phyloP scores from a whole-genome alignment of 2,888 invertebrate genomes.

The Acleris sparsana region DNA sequence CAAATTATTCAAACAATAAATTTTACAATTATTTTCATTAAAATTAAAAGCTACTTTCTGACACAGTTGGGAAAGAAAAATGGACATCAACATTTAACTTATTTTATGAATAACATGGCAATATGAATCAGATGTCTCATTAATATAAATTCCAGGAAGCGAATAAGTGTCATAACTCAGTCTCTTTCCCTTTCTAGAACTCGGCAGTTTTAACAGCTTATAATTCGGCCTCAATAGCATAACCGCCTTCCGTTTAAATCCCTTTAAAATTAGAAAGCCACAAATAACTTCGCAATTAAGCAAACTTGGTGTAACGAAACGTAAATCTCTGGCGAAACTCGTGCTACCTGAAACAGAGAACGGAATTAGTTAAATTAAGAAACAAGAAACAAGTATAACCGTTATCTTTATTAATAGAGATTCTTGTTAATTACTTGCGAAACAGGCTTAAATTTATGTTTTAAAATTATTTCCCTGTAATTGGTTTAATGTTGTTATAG shows the following conservation, averaged over 20 bases:
- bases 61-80: too few relatives aligned
- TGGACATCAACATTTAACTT: too few relatives aligned
- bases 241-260: neutral
- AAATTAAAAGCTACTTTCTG: too few relatives aligned
- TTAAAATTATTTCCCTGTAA: neutral
- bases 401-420: slow-evolving; percentile 1
- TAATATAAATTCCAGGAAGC: too few relatives aligned
- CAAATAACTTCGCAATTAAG: slow-evolving; percentile 6
- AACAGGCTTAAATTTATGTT: neutral
- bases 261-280: neutral
- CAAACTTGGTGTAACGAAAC: neutral
- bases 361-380: slow-evolving; percentile 5
- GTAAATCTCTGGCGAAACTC: neutral
- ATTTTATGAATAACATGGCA: too few relatives aligned
- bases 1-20: too few relatives aligned
- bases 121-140: too few relatives aligned
- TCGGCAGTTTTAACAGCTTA: too few relatives aligned
- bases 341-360: slow-evolving; percentile 31
- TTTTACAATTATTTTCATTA: too few relatives aligned
- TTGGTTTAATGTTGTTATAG: neutral
- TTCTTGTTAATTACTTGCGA: slow-evolving; percentile 7
- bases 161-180: too few relatives aligned
- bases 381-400: slow-evolving; percentile 5
- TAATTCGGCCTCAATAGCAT: too few relatives aligned
- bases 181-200: too few relatives aligned